These are phyloP conservation scores for Selenia dentaria DNA, from an alignment of 2,888 invertebrate species.

Conservation along the genomic window DNA sequence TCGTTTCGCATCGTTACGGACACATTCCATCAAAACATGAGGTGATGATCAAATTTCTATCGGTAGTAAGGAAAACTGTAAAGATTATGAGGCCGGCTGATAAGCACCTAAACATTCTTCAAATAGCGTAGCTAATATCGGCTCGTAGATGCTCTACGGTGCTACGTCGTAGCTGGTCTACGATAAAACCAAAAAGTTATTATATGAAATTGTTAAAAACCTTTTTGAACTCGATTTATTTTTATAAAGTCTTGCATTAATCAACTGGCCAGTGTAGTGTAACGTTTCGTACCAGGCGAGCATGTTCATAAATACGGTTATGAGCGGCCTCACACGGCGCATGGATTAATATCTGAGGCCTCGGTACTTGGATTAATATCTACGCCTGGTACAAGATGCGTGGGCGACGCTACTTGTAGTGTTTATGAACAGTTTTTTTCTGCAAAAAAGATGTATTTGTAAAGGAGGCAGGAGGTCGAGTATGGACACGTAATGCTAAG, in stretches of 20 bases:
- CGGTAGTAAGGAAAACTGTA: too few relatives aligned
- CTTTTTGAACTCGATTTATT: neutral
- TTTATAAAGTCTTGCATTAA: slow-evolving; percentile 58
- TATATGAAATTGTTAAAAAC: neutral
- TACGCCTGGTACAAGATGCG: slow-evolving; percentile 40
- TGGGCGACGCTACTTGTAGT: slow-evolving; percentile 58
- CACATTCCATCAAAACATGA: too few relatives aligned
- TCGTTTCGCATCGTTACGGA: too few relatives aligned
- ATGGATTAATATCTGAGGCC: slow-evolving; percentile 66
- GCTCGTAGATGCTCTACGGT: neutral
- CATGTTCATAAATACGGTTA: slow-evolving; percentile 75
- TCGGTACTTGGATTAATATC: slow-evolving; percentile 54
- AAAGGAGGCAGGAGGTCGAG: slow-evolving; percentile 1
- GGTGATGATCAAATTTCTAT: too few relatives aligned
- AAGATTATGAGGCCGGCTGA: too few relatives aligned
- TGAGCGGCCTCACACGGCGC: slow-evolving; percentile 72
- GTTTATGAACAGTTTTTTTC: slow-evolving; percentile 34
- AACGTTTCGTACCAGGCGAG: slow-evolving; percentile 58
- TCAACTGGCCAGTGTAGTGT: slow-evolving; percentile 59
- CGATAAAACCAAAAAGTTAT: neutral
- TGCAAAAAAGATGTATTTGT: neutral
- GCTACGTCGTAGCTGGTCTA: neutral
- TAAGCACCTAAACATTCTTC: too few relatives aligned
- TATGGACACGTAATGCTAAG: slow-evolving; percentile 4
- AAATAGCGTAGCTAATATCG: too few relatives aligned